phyloP scores from a whole-genome alignment of 2,113 vertebrate genomes.

The Rutilus rutilus region DNA sequence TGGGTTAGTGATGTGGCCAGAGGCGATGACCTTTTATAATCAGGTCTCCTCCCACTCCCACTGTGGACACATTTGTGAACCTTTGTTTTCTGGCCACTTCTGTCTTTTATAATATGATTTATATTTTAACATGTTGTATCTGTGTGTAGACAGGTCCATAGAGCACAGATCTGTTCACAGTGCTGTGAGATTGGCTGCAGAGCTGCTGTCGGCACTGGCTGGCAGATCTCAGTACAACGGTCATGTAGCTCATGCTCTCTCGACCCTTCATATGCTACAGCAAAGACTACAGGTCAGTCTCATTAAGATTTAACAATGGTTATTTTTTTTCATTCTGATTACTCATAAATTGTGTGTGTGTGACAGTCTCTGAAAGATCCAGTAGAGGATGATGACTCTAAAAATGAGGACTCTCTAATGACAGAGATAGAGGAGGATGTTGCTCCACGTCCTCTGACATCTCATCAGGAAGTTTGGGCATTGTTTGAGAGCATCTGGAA shows the following conservation, averaged over 20 bases:
- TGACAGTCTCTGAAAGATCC: conserved; percentile 42
- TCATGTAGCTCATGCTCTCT: conserved; percentile 32
- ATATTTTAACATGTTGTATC: neutral
- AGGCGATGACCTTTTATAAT: neutral
- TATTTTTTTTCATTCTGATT: neutral
- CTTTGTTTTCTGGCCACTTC: neutral
- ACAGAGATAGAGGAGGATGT: conserved; percentile 64
- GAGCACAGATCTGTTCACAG: conserved; percentile 17
- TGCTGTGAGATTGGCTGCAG: conserved; percentile 24
- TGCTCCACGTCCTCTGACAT: conserved; percentile 58
- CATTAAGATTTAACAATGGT: neutral
- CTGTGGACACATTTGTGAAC: neutral
- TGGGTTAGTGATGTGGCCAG: conserved; percentile 2
- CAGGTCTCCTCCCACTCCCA: neutral
- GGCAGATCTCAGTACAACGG: conserved; percentile 44
- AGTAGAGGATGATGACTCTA: conserved; percentile 36
- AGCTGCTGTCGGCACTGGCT: conserved; percentile 49
- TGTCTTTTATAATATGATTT: neutral
- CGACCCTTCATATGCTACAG: conserved; percentile 32
- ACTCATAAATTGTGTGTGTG: neutral
- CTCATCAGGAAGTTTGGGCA: conserved; percentile 85
- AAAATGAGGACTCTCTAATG: conserved; percentile 70
- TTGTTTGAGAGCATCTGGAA: conserved; percentile 89
- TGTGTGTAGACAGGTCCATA: conserved; percentile 34
- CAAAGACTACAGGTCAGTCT: conserved; percentile 39